phyloP scores from a whole-genome alignment of 2,888 invertebrate species.

The Nipponacmea schrenckii region DNA sequence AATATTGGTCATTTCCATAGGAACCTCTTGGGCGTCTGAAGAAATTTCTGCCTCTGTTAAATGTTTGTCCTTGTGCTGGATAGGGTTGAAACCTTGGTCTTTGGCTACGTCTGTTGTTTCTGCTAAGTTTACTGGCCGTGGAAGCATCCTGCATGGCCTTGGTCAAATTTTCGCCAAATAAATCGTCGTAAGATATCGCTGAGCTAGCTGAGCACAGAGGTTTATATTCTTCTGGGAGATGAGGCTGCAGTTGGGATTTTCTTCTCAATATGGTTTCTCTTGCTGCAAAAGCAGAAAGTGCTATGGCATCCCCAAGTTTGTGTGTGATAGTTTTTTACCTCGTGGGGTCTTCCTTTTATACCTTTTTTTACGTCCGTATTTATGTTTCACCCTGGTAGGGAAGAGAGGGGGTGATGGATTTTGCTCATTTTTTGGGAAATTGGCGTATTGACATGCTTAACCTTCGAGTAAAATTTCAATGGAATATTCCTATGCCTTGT shows the following conservation, averaged over 20 bases:
- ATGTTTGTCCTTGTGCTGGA: not conserved
- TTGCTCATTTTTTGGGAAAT: no score
- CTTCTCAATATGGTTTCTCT: not conserved
- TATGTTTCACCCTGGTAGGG: no score
- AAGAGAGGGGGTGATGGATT: no score
- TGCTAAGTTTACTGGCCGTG: not conserved
- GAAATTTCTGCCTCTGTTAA: not conserved
- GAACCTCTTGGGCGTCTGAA: not conserved
- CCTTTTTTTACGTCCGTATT: no score
- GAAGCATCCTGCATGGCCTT: slow-evolving; percentile 3
- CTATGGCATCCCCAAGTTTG: not conserved
- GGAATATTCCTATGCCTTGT: no score
- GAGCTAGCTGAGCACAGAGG: not conserved
- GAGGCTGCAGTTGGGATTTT: not conserved
- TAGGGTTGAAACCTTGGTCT: not conserved
- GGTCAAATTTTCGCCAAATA: not conserved
- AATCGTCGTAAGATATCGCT: not conserved
- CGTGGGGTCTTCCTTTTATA: no score
- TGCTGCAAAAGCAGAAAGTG: not conserved
- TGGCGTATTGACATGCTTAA: no score
- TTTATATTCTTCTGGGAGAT: not conserved
- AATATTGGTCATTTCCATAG: not conserved
- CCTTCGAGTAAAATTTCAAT: no score
- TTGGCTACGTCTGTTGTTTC: not conserved
- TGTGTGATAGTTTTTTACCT: not conserved